A percentile compares a stretch with the other conserved stretches of the same genome.
phyloP scores from a whole-genome alignment of 2,113 vertebrate genomes.

The Dipodomys spectabilis region DNA sequence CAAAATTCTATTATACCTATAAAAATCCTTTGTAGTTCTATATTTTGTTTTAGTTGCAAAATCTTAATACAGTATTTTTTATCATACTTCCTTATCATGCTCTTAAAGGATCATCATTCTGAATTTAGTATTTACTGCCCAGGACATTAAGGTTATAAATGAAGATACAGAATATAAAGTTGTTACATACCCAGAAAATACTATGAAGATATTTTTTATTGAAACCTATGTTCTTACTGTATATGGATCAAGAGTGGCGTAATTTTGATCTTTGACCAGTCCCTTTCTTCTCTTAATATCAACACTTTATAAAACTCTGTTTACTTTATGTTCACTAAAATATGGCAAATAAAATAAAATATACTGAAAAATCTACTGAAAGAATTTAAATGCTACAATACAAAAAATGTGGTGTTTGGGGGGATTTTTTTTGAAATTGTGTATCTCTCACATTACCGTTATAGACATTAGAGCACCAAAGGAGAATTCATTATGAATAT shows the following conservation, averaged over 20 bases:
- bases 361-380: constrained; percentile 55
- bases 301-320: constrained; percentile 74
- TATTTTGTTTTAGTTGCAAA: constrained; percentile 28
- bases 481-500: constrained; percentile 66
- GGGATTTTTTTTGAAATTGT: constrained; percentile 65
- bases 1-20: neutral
- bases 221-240: neutral
- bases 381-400: constrained; percentile 73
- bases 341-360: constrained; percentile 68
- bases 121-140: constrained; percentile 9
- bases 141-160: neutral
- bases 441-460: constrained; percentile 65
- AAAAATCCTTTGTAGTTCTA: constrained; percentile 40
- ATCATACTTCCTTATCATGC: neutral
- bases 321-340: constrained; percentile 76
- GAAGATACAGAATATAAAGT: neutral
- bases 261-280: neutral
- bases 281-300: constrained; percentile 18
- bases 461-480: constrained; percentile 55
- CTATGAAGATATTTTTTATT: neutral
- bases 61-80: neutral
- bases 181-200: neutral
- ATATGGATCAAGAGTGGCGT: neutral
- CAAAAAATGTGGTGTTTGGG: neutral
- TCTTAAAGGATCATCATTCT: constrained; percentile 13